phyloP scores from a whole-genome alignment of 2,888 invertebrate species.

The Agrotis segetum region DNA sequence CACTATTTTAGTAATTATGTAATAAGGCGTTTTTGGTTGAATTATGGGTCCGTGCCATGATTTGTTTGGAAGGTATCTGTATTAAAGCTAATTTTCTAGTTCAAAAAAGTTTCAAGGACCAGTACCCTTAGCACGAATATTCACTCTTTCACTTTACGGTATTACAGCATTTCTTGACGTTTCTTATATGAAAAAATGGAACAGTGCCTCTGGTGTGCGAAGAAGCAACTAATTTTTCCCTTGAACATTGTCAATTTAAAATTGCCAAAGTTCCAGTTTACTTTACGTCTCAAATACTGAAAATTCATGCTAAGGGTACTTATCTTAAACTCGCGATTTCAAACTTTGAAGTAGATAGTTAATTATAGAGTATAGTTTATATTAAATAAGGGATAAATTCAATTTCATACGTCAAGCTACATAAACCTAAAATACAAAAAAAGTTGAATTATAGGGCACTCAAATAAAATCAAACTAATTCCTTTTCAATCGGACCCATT shows the following conservation, averaged over 20 bases:
- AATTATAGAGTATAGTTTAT: neutral
- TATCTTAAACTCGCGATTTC: neutral
- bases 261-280: too few relatives aligned
- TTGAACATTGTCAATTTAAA: too few relatives aligned
- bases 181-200: too few relatives aligned
- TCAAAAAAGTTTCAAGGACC: neutral
- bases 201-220: too few relatives aligned
- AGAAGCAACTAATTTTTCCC: too few relatives aligned
- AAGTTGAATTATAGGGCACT: neutral
- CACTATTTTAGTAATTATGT: conserved; percentile 11
- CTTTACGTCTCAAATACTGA: too few relatives aligned
- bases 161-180: too few relatives aligned
- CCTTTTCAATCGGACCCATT: conserved; percentile 26
- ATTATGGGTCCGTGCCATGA: conserved; percentile 5
- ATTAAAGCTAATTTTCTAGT: conserved; percentile 13
- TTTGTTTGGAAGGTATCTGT: neutral
- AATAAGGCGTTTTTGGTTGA: conserved; percentile 34
- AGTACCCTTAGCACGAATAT: too few relatives aligned
- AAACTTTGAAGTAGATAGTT: too few relatives aligned
- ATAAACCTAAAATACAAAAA: neutral
- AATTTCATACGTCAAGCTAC: neutral
- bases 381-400: neutral
- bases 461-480: conserved; percentile 44
- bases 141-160: too few relatives aligned
- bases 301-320: too few relatives aligned